Conservation (phyloP, 2,113 vertebrate genomes). For the Nanorana parkeri region DNA sequence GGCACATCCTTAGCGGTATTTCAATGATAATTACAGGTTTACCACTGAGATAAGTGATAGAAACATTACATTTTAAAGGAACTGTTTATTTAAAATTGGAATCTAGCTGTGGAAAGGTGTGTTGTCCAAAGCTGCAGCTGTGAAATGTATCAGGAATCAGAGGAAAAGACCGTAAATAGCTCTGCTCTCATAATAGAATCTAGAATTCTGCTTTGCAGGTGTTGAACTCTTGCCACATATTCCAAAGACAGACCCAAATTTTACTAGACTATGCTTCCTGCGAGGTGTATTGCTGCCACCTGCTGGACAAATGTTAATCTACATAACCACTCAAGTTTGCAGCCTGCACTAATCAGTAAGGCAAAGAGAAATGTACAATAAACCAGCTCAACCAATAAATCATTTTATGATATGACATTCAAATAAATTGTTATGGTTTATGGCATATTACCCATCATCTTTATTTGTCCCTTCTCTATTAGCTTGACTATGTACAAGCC, state of each 20-base stretch:
- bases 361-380: too few relatives aligned
- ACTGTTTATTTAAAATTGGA: too few relatives aligned
- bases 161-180: constrained; percentile 1
- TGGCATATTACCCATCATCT: too few relatives aligned
- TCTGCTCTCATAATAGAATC: neutral
- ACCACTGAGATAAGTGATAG: too few relatives aligned
- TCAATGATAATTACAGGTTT: neutral
- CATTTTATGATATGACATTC: too few relatives aligned
- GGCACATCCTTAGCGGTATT: neutral
- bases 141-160: neutral
- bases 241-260: neutral
- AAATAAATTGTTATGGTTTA: too few relatives aligned
- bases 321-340: too few relatives aligned
- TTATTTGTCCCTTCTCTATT: too few relatives aligned
- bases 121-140: constrained; percentile 9
- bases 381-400: too few relatives aligned
- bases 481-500: too few relatives aligned
- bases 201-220: neutral
- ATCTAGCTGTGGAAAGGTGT: neutral
- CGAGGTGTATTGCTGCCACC: constrained; percentile 1
- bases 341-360: too few relatives aligned
- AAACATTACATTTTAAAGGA: too few relatives aligned
- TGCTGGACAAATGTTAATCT: neutral
- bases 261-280: neutral
- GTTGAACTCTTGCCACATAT: neutral